Percentiles rank a stretch among this genome's conserved stretches.
Evolutionary conservation across 1,140 invertebrate genomes (phyloP).

Genomic region (Pararge aegeria): DNA sequence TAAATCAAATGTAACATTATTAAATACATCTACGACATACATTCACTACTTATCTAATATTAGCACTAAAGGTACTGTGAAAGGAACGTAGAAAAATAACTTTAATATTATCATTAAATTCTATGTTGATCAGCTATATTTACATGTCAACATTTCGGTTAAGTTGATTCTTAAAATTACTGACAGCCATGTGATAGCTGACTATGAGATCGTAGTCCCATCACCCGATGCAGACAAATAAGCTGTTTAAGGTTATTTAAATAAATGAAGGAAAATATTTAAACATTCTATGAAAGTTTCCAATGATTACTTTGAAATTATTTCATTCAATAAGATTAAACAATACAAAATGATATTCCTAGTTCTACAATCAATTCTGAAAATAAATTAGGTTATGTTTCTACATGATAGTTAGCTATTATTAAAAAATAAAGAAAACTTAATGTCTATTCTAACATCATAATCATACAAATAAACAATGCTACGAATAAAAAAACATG

Average conservation of each 20-base stretch:
- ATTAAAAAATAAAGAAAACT: no score
- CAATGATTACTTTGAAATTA: background rate
- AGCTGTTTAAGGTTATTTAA: background rate
- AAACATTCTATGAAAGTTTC: background rate
- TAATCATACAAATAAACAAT: no score
- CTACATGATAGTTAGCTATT: no score
- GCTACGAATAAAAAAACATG: no score
- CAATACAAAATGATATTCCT: no score
- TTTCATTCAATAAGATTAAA: background rate
- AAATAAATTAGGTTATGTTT: background rate
- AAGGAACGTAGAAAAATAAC: conserved; percentile 77
- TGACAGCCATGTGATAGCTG: conserved; percentile 80
- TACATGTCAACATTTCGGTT: conserved; percentile 77
- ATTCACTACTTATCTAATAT: conserved; percentile 52
- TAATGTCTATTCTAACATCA: no score
- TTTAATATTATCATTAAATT: conserved; percentile 73
- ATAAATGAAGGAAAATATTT: background rate
- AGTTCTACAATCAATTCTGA: background rate
- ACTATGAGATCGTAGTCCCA: conserved; percentile 70
- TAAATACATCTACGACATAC: conserved; percentile 46
- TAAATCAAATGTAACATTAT: conserved; percentile 46
- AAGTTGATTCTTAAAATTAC: conserved; percentile 76
- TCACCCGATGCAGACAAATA: conserved; percentile 65
- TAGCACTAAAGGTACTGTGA: conserved; percentile 69
- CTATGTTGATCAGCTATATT: conserved; percentile 77